phyloP scores from a whole-genome alignment of 2,113 vertebrate genomes.

The Mola mola region DNA sequence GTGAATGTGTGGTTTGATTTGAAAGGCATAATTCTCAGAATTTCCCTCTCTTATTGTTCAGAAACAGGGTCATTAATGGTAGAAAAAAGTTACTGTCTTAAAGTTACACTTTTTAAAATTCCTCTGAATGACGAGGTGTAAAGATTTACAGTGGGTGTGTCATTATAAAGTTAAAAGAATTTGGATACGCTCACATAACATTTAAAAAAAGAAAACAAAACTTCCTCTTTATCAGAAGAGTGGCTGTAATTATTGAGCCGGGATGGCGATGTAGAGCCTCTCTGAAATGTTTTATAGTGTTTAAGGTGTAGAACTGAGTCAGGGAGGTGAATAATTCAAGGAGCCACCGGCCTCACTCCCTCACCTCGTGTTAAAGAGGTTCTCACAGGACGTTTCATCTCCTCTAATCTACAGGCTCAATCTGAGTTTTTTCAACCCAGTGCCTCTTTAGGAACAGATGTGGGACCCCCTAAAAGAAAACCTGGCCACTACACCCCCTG shows the following conservation, averaged over 20 bases:
- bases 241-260: too few relatives aligned
- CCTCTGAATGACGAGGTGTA: not conserved
- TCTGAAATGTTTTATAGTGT: constrained; percentile 3
- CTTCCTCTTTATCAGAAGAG: too few relatives aligned
- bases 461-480: constrained; percentile 49
- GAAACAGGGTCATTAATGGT: too few relatives aligned
- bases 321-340: constrained; percentile 32
- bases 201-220: too few relatives aligned
- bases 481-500: constrained; percentile 8
- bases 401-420: constrained; percentile 46
- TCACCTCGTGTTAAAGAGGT: not conserved
- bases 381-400: constrained; percentile 43
- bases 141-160: too few relatives aligned
- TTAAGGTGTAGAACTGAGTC: not conserved
- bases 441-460: constrained; percentile 56
- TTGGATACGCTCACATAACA: too few relatives aligned
- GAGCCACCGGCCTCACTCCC: constrained; percentile 3
- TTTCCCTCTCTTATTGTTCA: too few relatives aligned
- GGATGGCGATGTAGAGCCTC: not conserved
- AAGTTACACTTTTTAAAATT: too few relatives aligned
- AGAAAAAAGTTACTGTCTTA: too few relatives aligned
- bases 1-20: not conserved
- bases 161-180: too few relatives aligned
- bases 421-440: constrained; percentile 57
- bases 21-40: too few relatives aligned